A percentile compares a stretch with the other conserved stretches of the same genome.
These are phyloP conservation scores for Polylopha cassiicola DNA, from an alignment of 2,888 invertebrate genomes.

Conservation along the genomic window DNA sequence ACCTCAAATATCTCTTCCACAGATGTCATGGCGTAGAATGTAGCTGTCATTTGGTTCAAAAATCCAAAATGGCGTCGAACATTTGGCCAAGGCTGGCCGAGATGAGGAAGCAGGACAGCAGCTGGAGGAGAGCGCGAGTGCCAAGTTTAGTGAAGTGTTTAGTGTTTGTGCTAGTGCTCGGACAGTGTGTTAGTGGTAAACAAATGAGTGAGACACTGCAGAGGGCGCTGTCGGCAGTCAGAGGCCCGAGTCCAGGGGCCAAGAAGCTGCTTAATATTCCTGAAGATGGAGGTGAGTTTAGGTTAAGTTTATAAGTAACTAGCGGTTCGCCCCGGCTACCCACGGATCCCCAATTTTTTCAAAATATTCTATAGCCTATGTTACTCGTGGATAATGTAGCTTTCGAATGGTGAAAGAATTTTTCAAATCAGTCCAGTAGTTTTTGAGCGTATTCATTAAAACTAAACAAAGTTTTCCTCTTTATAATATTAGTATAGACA, in stretches of 20 bases:
- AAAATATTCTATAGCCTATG: too few species aligned
- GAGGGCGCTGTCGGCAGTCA: slow-evolving; percentile 69
- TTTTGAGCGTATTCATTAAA: too few species aligned
- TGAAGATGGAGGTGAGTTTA: slow-evolving; percentile 70
- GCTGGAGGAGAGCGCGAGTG: slow-evolving; percentile 48
- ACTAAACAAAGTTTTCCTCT: too few species aligned
- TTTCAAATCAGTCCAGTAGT: too few species aligned
- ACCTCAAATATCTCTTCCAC: slow-evolving; percentile 27
- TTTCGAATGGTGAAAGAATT: too few species aligned
- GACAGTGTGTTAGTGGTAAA: slow-evolving; percentile 51
- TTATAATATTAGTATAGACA: too few species aligned
- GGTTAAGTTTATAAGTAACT: neutral
- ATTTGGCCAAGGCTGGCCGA: slow-evolving; percentile 34
- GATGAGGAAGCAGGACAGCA: slow-evolving; percentile 53
- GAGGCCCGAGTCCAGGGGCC: slow-evolving; percentile 72
- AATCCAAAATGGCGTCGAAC: slow-evolving; percentile 24
- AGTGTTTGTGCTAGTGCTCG: slow-evolving; percentile 48
- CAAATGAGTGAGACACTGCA: slow-evolving; percentile 75
- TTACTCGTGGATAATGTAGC: too few species aligned
- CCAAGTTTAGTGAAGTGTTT: slow-evolving; percentile 45
- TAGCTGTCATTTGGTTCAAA: neutral
- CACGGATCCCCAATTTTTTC: too few species aligned
- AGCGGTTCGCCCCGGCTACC: too few species aligned
- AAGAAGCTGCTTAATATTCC: slow-evolving; percentile 74
- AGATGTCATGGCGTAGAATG: slow-evolving; percentile 37